Percentiles rank a stretch among this genome's conserved stretches.
These are phyloP conservation scores for Acanthococcus lagerstroemiae DNA, from an alignment of 2,888 invertebrate species.

Conservation along the genomic window DNA sequence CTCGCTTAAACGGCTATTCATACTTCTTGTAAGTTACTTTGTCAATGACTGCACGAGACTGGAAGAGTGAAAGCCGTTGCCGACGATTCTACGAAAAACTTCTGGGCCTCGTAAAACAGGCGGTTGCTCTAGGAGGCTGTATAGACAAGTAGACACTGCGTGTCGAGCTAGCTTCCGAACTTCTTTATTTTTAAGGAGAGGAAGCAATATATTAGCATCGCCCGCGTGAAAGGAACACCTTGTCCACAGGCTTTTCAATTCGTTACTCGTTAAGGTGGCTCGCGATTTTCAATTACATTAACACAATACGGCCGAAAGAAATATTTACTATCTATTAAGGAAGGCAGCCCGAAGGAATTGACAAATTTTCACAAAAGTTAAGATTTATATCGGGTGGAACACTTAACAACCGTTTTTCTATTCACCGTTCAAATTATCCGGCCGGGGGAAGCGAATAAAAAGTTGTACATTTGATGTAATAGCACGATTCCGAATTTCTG, in stretches of 20 bases:
- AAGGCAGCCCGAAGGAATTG: constrained; percentile 12
- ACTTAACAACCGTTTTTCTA: constrained; percentile 5
- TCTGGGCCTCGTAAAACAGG: too few relatives aligned
- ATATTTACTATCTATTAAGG: background rate
- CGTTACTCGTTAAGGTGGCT: background rate
- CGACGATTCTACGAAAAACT: too few relatives aligned
- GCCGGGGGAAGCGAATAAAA: constrained; percentile 4
- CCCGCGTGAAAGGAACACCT: background rate
- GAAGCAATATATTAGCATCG: background rate
- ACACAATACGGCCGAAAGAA: background rate
- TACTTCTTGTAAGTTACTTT: too few relatives aligned
- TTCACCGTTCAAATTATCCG: background rate
- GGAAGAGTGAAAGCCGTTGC: too few relatives aligned
- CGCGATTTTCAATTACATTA: background rate
- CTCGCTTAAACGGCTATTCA: too few relatives aligned
- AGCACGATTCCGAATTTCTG: constrained; percentile 23
- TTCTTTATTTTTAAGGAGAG: background rate
- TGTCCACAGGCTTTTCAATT: too few relatives aligned
- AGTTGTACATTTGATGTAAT: constrained; percentile 28
- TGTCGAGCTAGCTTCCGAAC: too few relatives aligned
- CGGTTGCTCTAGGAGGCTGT: too few relatives aligned
- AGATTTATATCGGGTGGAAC: constrained; percentile 13
- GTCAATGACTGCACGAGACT: too few relatives aligned
- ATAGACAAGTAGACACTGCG: too few relatives aligned
- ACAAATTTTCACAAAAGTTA: constrained; percentile 25